A percentile compares a stretch with the other conserved stretches of the same genome.
Conservation (phyloP, 2,113 vertebrate species). For the Onychorhynchus coronatus region DNA sequence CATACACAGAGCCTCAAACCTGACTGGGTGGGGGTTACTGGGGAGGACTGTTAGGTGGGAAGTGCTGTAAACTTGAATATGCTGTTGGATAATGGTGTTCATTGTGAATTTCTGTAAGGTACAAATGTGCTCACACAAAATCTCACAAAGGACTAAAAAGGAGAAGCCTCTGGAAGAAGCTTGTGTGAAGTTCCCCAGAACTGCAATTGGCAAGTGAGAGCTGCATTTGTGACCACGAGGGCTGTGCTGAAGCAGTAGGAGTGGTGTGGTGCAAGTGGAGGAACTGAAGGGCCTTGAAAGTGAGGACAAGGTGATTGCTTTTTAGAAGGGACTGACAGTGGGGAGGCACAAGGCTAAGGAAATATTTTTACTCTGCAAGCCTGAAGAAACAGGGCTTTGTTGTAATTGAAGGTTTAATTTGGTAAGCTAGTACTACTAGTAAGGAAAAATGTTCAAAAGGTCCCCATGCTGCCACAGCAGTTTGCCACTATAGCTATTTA, state of each 20-base stretch:
- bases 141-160: background rate
- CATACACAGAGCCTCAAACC: rapidly evolving
- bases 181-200: background rate
- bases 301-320: background rate
- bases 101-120: rapidly evolving
- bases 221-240: rapidly evolving
- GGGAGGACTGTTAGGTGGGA: rapidly evolving
- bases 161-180: background rate
- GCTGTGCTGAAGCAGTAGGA: background rate
- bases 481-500: background rate
- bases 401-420: background rate
- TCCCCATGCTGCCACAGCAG: background rate
- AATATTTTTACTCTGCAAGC: background rate
- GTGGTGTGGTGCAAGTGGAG: rapidly evolving
- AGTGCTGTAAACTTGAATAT: background rate
- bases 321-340: background rate
- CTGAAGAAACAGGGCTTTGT: background rate
- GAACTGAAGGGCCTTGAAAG: background rate
- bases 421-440: background rate
- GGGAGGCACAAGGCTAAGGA: background rate
- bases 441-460: background rate
- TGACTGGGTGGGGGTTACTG: too few species aligned
- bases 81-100: background rate
- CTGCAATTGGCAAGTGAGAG: background rate
- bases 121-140: rapidly evolving